Evolutionary conservation across 1,140 invertebrate species (phyloP).

Genomic region (Bactericera cockerelli): DNA sequence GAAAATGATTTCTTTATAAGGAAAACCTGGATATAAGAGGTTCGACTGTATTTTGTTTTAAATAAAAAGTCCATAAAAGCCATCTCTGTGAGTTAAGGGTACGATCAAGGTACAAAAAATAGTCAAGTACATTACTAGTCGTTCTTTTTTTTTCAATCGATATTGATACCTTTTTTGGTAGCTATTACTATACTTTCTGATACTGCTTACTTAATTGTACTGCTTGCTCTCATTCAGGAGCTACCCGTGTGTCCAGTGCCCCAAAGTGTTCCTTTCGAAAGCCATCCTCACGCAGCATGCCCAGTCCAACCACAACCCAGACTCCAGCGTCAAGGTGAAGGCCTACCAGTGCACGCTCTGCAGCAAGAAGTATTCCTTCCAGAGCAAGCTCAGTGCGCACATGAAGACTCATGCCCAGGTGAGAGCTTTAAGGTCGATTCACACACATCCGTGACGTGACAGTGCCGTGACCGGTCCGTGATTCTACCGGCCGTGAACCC

Average conservation of each 20-base stretch:
- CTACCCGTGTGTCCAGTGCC: constrained; percentile 11
- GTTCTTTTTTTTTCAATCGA: too few species aligned
- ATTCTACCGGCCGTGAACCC: too few species aligned
- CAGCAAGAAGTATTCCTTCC: constrained; percentile 14
- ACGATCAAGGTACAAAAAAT: too few species aligned
- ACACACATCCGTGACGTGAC: too few species aligned
- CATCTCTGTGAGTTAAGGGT: not conserved
- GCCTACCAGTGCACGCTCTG: constrained; percentile 13
- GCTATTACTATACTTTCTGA: too few species aligned
- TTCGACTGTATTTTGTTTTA: not conserved
- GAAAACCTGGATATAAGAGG: not conserved
- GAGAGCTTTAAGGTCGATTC: not conserved
- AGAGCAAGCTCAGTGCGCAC: constrained; percentile 14
- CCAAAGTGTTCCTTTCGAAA: constrained; percentile 12
- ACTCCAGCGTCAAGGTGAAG: not conserved
- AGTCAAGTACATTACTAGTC: too few species aligned
- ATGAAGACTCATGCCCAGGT: constrained; percentile 16
- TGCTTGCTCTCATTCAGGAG: not conserved
- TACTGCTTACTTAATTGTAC: too few species aligned
- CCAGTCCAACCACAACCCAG: not conserved
- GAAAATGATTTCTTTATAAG: not conserved
- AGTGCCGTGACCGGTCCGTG: too few species aligned
- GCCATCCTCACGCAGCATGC: constrained; percentile 11
- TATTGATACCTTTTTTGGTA: too few species aligned
- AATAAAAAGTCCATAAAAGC: not conserved